Base-by-base conservation (phyloP, 2,797 vertebrate genomes). In the Xenentodon cancila region DNA sequence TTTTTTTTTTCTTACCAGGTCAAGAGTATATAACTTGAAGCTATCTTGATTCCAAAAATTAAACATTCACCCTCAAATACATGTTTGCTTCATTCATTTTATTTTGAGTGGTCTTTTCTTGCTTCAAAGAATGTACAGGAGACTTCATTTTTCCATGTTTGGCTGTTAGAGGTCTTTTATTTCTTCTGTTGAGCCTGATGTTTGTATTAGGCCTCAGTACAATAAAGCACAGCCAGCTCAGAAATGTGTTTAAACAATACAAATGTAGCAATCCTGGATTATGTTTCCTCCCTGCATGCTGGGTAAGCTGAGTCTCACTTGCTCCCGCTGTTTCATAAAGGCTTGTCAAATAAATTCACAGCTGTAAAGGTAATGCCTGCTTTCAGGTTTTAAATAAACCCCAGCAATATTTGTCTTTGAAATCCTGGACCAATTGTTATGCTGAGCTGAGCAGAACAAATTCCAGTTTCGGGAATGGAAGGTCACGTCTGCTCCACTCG, bases 401-500 rank as follows among this genome's bases (percentile, higher is more conserved):
- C 22, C 42, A 25, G 11, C 59, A 13, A 64, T 0, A 5, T 68
- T 70, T 57, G 53, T 50, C 55, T 79, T 71, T 63, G 55, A 25
- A 44, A 59, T 82, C 27, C 48, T 66, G 63, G 50, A 45, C 67
- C 64, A 67, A 25, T 47, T 68, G 71, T 68, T 13, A 8, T 32
- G 44, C 44, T 64, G 57, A 71, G 49, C 22, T 61, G 54, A 32
- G 13, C 45, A 57, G 64, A 62, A 58, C 67, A 78, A 72, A 71
- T 25, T 43, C 17, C 13, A 47, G 15, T 58, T 73, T 72, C 44
- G 60, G 65, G 69, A 72, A 82, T 73, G 51, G 49, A 79, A 82
- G 76, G 80, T 84, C 71, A 17, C 21, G 58, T 49, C 63, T 59
- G 61, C 49, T 75, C 66, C 59, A 15, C 52, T 77, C 64, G 71